Base-by-base conservation (phyloP, 53 echinoderm and acorn worm species). In the Patiria pectinifera region DNA sequence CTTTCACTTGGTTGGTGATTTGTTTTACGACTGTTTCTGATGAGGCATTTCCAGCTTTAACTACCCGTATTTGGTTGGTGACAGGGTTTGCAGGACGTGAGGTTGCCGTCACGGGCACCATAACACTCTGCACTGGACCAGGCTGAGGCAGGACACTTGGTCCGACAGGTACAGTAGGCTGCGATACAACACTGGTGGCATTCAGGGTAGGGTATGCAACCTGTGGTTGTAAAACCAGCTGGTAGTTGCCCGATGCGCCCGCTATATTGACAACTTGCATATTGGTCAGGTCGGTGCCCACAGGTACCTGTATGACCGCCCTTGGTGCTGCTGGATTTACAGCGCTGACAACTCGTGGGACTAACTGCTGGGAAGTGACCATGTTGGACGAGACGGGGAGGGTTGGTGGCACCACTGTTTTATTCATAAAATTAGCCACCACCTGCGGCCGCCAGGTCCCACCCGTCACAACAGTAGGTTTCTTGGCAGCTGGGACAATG, bases 281-380 rank as follows among this genome's bases (percentile, higher is more conserved):
- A 60, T 79, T 61, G 6, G 46, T 69, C 71, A 90, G 80, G 46
- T 90, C 69, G 48, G 90, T 80, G 19, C 90, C 81, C 14, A 24
- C 90, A 23, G 90, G 90, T 11, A 90, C 80, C 81, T 90, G 90
- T 80, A 90, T 90, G 81, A 90, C 80, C 13, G 90, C 66, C 26
- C 66, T 90, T 45, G 44, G 90, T 48, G 44, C 80, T 58, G 60
- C 6, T 4, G 74, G 24, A 25, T 81, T 90, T 1, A 80, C 82
- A 9, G 90, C 9, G 48, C 46, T 90, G 19, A 90, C 45, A 6
- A 90, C 4, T 16, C 14, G 35, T 26, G 59, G 90, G 9, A 80
- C 14, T 4, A 78, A 35, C 45, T 80, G 66, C 48, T 69, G 81
- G 35, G 80, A 6, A 26, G 61, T 14, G 69, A 69, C 66, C n/a